These are phyloP conservation scores for Mareca strepera DNA, from an alignment of 2,797 vertebrate species.

Conservation along the genomic window DNA sequence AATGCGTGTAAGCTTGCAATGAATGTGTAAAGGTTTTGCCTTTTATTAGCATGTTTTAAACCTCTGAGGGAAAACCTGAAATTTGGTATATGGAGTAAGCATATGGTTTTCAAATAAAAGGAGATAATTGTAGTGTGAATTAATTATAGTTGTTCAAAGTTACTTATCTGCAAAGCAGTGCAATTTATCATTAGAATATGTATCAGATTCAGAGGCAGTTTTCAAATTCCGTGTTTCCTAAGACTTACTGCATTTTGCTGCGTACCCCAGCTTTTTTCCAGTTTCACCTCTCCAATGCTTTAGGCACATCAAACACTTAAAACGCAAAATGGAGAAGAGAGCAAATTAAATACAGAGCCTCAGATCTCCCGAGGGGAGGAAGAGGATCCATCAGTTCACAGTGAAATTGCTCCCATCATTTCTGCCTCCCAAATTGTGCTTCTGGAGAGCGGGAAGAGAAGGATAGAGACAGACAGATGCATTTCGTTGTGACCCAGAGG, in stretches of 20 bases:
- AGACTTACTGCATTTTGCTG: not conserved
- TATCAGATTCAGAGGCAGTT: too few species aligned
- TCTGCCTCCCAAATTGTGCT: not conserved
- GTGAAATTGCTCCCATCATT: not conserved
- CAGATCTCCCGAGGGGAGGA: not conserved
- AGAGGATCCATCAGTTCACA: not conserved
- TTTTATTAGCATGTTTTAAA: not conserved
- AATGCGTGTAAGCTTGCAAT: fast-evolving
- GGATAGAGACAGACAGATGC: not conserved
- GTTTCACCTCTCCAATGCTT: not conserved
- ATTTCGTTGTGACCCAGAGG: not conserved
- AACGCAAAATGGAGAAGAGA: not conserved
- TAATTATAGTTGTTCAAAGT: not conserved
- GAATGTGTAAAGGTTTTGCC: not conserved
- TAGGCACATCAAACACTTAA: not conserved
- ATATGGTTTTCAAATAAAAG: not conserved
- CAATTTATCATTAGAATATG: fast-evolving
- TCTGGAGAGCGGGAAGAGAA: not conserved
- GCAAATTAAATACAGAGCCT: not conserved
- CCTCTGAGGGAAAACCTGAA: not conserved
- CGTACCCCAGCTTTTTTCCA: not conserved
- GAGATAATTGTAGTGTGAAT: not conserved
- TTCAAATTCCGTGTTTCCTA: not conserved
- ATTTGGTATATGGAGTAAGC: not conserved
- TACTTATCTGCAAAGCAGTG: not conserved